Evolutionary conservation across 1,140 invertebrate species (phyloP), one percentile per base, ranked within the genome.

Genomic region (Ectropis grisescens): DNA sequence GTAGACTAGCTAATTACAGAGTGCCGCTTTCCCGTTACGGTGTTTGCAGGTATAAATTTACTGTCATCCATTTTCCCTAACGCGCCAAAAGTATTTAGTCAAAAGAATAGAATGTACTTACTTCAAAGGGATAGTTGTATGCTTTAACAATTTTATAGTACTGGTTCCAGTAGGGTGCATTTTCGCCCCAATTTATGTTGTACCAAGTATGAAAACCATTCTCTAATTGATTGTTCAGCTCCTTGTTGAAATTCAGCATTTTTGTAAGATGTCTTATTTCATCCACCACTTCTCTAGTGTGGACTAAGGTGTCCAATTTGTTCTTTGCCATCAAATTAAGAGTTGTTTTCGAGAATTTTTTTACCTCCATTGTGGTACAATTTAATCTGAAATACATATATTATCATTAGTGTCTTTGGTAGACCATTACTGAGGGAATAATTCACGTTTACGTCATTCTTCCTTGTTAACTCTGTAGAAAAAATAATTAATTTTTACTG

Each of bases 131-230:
- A 64, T 78, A 81, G 7, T 47, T 59, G 37, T 64, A 78, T 36
- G 78, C 71, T 16, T 45, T 58, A 4, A 82, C 56, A 30, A 70
- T 32, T 33, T 64, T 75, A 38, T 82, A 83, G 33, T 72, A 75
- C 32, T 82, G 59, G 35, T 78, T 78, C 76, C 76, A 81, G 38
- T 78, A 78, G 0, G 76, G 76, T 0, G 72, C 67, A 41, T 80
- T 69, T 0, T 74, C 68, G 0, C 74, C 72, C 74, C 78, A 82
- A 35, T 82, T 76, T 3, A 76, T 60, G 38, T 78, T 76, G 29
- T 29, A 52, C 76, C 76, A 81, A 12, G 46, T 41, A 12, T 40
- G 30, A 7, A 29, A 23, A 9, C 33, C 33, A 0, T 35, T 13
- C 2, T 45, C 48, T 3, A 37, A 13, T 19, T 30, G 28, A 29